Conservation (phyloP, 2,888 invertebrate species). For the Chromoteleia sp. region DNA sequence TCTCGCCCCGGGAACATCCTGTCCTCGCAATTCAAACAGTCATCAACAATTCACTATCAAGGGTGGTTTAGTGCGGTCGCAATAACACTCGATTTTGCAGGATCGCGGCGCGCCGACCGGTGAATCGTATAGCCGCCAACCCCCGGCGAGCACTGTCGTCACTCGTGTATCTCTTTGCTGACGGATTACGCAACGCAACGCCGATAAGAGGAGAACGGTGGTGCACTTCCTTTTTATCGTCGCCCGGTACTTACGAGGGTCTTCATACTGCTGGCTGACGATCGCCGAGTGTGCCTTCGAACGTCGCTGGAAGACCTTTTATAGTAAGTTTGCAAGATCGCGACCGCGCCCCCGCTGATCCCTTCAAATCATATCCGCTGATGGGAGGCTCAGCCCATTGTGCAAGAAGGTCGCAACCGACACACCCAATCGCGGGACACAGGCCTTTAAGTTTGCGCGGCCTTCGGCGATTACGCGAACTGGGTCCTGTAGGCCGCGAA, state of each 20-base stretch:
- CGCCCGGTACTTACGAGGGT: conserved; percentile 81
- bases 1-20: conserved; percentile 2
- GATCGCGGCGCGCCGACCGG: conserved; percentile 22
- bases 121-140: not conserved
- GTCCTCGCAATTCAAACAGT: conserved; percentile 38
- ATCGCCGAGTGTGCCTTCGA: conserved; percentile 80
- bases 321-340: conserved; percentile 78
- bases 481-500: conserved; percentile 46
- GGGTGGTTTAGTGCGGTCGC: conserved; percentile 33
- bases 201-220: conserved; percentile 33
- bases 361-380: conserved; percentile 83
- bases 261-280: conserved; percentile 82
- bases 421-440: conserved; percentile 78
- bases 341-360: conserved; percentile 82
- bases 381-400: conserved; percentile 81
- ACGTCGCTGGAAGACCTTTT: conserved; percentile 78
- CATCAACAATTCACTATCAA: conserved; percentile 48
- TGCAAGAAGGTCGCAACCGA: conserved; percentile 82
- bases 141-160: conserved; percentile 45
- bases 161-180: conserved; percentile 40
- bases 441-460: conserved; percentile 65
- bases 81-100: conserved; percentile 57
- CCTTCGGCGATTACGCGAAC: conserved; percentile 64
- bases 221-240: conserved; percentile 65
- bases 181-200: conserved; percentile 40